Conservation (phyloP, 30 jellyfish, hydroid and myxozoan genomes). For the Hydra vulgaris region DNA sequence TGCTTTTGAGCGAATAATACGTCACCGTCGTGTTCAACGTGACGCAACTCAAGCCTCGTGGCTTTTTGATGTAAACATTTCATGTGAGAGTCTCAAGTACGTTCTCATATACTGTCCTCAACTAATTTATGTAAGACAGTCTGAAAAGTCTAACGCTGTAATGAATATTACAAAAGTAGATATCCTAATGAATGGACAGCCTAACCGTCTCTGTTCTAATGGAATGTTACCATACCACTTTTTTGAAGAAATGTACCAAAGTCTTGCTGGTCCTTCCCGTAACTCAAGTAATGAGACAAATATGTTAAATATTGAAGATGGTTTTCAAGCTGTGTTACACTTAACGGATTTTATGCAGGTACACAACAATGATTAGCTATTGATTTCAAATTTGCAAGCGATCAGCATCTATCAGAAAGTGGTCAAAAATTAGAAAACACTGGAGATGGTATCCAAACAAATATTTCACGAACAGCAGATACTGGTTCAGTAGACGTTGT, state of each 20-base stretch:
- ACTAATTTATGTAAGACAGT: background rate
- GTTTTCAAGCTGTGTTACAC: background rate
- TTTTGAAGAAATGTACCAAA: too few species aligned
- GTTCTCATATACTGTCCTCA: background rate
- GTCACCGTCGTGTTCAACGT: background rate
- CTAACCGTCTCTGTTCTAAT: too few species aligned
- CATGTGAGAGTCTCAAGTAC: background rate
- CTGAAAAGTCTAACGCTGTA: background rate
- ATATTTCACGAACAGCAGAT: background rate
- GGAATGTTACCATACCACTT: too few species aligned
- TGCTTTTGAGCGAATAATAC: background rate
- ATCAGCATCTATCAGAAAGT: background rate
- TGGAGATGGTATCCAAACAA: background rate
- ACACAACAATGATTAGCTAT: background rate
- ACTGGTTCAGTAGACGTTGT: background rate
- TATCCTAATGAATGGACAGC: too few species aligned
- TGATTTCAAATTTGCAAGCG: background rate
- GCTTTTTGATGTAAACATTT: background rate
- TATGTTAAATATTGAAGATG: too few species aligned
- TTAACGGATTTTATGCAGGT: background rate
- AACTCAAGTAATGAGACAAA: background rate
- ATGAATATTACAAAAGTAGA: background rate
- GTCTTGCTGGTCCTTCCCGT: background rate
- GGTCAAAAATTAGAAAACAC: background rate
- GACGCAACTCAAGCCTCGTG: background rate